Percentiles rank a stretch among this genome's conserved stretches.
phyloP scores from a whole-genome alignment of 1,140 invertebrate genomes.

The Formica exsecta region DNA sequence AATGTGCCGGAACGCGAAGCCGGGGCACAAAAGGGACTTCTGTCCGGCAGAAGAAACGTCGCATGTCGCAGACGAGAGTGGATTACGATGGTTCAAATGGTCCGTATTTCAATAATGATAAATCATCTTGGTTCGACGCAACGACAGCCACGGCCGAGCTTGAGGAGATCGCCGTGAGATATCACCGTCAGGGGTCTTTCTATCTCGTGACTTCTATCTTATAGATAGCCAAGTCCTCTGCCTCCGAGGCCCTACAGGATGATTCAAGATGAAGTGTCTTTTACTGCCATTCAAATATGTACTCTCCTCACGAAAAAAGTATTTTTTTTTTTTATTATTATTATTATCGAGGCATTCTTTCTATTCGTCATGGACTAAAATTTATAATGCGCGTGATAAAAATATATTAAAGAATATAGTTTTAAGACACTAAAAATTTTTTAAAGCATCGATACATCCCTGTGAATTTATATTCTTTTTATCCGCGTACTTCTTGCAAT shows the following conservation, averaged over 20 bases:
- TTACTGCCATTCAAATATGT: background rate
- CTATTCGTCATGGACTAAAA: constrained; percentile 1
- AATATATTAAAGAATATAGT: background rate
- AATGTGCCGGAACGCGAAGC: constrained; percentile 28
- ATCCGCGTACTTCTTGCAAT: constrained; percentile 7
- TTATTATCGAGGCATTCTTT: background rate
- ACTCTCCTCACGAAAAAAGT: background rate
- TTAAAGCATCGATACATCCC: constrained; percentile 10
- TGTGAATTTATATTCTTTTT: background rate
- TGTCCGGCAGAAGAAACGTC: constrained; percentile 51
- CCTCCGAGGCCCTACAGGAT: constrained; percentile 35
- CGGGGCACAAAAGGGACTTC: constrained; percentile 52
- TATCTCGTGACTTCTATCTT: constrained; percentile 80
- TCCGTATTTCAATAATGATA: constrained; percentile 83
- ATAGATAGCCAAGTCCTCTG: constrained; percentile 63
- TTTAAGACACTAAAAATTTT: background rate
- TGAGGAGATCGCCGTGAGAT: constrained; percentile 80
- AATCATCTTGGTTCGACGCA: constrained; percentile 82
- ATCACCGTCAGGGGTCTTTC: constrained; percentile 77
- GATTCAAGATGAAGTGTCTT: background rate
- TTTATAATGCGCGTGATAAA: background rate
- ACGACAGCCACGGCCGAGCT: constrained; percentile 74
- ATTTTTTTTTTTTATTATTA: background rate
- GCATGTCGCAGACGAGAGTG: constrained; percentile 62
- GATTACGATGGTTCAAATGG: constrained; percentile 78